phyloP scores from a whole-genome alignment of 2,888 invertebrate species.

The Nebria salina region DNA sequence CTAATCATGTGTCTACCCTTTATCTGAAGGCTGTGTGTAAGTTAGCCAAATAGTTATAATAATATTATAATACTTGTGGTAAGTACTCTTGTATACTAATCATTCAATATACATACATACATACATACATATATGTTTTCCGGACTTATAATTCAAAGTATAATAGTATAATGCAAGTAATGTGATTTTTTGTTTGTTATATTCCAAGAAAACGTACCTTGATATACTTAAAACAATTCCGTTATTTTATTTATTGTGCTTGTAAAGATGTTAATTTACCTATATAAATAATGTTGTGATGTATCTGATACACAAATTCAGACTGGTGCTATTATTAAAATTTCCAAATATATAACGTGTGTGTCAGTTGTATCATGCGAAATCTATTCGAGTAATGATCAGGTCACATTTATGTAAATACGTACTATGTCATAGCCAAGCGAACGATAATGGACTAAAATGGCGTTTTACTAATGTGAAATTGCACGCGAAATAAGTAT shows the following conservation, averaged over 20 bases:
- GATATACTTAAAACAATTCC: neutral
- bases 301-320: neutral
- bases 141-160: neutral
- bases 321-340: constrained; percentile 1
- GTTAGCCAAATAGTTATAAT: constrained; percentile 43
- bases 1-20: constrained; percentile 46
- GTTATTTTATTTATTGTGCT: neutral
- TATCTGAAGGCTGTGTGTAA: constrained; percentile 47
- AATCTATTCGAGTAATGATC: neutral
- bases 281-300: neutral
- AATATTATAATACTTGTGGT: neutral
- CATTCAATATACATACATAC: constrained; percentile 4
- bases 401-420: neutral
- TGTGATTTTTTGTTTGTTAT: neutral
- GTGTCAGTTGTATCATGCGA: neutral
- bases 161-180: neutral
- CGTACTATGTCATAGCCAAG: neutral
- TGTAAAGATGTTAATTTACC: neutral
- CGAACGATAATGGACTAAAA: constrained; percentile 1
- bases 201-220: neutral
- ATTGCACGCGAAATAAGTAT: neutral
- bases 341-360: neutral
- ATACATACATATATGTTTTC: neutral
- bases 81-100: neutral
- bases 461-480: neutral